Base-by-base conservation (phyloP, 2,888 invertebrate genomes). In the Dicyrtoma fusca region DNA sequence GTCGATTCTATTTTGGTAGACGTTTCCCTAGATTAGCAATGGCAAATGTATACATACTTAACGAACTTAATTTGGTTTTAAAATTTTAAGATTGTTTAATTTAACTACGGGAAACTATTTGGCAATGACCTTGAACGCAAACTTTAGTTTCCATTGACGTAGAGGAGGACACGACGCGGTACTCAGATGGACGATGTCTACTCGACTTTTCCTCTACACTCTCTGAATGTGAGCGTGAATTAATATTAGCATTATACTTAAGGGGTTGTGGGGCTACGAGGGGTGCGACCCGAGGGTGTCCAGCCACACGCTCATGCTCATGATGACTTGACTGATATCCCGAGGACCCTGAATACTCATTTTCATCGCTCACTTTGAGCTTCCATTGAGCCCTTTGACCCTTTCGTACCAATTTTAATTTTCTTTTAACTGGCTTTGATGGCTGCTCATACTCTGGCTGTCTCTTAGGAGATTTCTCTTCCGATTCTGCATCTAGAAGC, bases 321-420 rank as follows among this genome's bases (percentile, higher is more conserved):
- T 34, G 34, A 8, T 34, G 34, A 34, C 34, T 8, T 3, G 34
- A 34, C 34, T 34, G 34, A 49, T 61, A 42, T 2, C 34, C 19
- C 2, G 10, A 14, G 6, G 17, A 11, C 13, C 17, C 13, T 13
- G 47, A 3, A n/a, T n/a, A n/a, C 21, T 62, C 14, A 10, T 49
- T 55, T 0, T 68, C 68, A n/a, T 53, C 53, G 25, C 57, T 59
- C 49, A 78, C 19, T 47, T 75, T 73, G 45, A 80, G 63, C 55
- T 76, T 73, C 80, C 80, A 80, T 64, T 80, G 80, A 21, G 78
- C 79, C 34, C 76, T 34, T 51, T 79, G 77, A 26, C 80, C 80
- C 53, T 79, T 80, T 1, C 79, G 71, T 51, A 80, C 77, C n/a
- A 80, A 68, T 57, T 79, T 79, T 14, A 80, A 62, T 69, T 77